Conservation (phyloP, 2,797 vertebrate species). For the Sphenopsis melanotis region DNA sequence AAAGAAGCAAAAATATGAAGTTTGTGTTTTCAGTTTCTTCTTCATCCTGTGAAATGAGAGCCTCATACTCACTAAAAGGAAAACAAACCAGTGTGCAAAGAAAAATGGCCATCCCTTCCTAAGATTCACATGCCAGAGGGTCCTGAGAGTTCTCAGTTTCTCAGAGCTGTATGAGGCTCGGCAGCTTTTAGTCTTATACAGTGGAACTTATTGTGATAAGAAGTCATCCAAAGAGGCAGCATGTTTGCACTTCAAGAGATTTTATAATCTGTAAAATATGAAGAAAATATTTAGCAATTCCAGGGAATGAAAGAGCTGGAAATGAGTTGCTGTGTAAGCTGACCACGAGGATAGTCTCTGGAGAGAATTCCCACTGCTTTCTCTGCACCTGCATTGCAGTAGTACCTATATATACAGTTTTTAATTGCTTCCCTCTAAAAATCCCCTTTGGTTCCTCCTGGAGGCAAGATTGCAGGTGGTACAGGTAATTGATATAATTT, state of each 20-base stretch:
- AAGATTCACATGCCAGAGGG: not conserved
- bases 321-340: not conserved
- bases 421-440: slow-evolving; percentile 18
- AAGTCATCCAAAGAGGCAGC: not conserved
- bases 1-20: not conserved
- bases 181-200: not conserved
- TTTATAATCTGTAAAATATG: not conserved
- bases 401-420: not conserved
- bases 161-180: not conserved
- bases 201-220: not conserved
- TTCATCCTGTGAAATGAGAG: not conserved
- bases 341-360: not conserved
- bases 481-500: not conserved
- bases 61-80: not conserved
- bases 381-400: slow-evolving; percentile 42
- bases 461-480: not conserved
- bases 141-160: not conserved
- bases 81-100: not conserved
- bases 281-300: not conserved
- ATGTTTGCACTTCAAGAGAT: not conserved
- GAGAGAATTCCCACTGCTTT: not conserved
- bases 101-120: not conserved
- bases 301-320: not conserved
- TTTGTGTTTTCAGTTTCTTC: not conserved
- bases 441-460: not conserved